Base-by-base conservation (phyloP, 2,888 invertebrate species). In the Melipona beecheii region DNA sequence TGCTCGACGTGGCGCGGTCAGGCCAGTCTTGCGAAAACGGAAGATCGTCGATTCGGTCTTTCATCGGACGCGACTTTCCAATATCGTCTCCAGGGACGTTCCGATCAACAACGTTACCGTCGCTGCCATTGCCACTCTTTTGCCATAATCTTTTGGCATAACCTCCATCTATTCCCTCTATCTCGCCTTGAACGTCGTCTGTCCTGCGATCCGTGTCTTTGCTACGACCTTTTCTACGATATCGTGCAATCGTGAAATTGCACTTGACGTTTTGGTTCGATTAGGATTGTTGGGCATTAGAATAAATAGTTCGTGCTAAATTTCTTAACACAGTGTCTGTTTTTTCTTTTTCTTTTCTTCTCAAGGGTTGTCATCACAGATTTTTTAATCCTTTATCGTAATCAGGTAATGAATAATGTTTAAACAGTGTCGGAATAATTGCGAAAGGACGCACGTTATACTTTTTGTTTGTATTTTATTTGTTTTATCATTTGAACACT, bases 1-100 rank as follows among this genome's bases (percentile, higher is more conserved):
- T 93, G 78, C 94, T 93, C 87, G 91, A 93, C 92, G 71, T 71
- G 88, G 89, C 91, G 90, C 91, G 90, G 87, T 91, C 90, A 87
- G 90, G 88, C 91, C 86, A 86, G 87, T 89, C 89, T 87, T 86
- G 84, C 84, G 88, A 90, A 90, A 91, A 91, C 87, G 91, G 90
- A 90, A 90, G 91, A 91, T 87, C 90, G 90, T 91, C 90, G 90
- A 84, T 87, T 90, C 84, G 85, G 90, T 91, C 91, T 93, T 92
- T 91, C 91, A 92, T 91, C 88, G 91, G 79, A 75, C 78, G 68
- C 86, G 83, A 84, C 77, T 88, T 81, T 78, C 79, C 81, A 81
- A 76, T 84, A 60, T 52, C 75, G 72, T 77, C 79, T 60, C 66
- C 70, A 60, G 64, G 73, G 74, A 83, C 72, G 80, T 78, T 73